phyloP scores from a whole-genome alignment of 2,797 vertebrate species.

The Prunella strophiata region DNA sequence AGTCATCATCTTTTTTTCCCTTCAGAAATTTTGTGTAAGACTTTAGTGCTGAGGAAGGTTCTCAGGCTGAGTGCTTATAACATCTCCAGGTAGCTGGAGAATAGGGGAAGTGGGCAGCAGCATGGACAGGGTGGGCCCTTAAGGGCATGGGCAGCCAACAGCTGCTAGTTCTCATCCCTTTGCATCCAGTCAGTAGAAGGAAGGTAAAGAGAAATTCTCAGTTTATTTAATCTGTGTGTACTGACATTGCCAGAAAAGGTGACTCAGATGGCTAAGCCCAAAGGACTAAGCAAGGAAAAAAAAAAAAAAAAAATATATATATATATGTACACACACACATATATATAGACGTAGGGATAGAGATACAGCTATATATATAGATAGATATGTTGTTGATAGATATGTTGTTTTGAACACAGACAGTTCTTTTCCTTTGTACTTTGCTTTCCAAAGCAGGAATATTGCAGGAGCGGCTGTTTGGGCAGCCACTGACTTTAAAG shows the following conservation, averaged over 20 bases:
- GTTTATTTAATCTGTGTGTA: not conserved
- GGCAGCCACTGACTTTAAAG: not conserved
- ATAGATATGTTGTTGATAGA: no score
- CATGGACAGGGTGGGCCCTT: not conserved
- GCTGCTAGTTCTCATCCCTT: not conserved
- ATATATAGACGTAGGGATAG: not conserved
- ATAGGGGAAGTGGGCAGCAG: not conserved
- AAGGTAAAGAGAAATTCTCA: not conserved
- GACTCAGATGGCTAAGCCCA: not conserved
- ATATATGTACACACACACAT: accelerated
- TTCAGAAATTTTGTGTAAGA: slow-evolving; percentile 27
- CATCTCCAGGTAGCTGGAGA: not conserved
- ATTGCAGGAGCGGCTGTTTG: not conserved
- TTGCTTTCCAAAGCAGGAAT: not conserved
- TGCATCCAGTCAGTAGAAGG: not conserved
- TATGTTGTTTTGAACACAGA: not conserved
- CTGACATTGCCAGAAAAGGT: not conserved
- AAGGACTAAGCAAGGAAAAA: not conserved
- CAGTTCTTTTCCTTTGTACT: not conserved
- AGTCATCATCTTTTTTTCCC: slow-evolving; percentile 22
- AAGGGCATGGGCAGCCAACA: not conserved
- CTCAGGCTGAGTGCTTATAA: not conserved
- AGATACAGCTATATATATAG: not conserved
- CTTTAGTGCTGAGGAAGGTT: not conserved
- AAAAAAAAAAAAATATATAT: no score